Conservation (phyloP, 2,888 invertebrate species). For the Microplitis deprimator region DNA sequence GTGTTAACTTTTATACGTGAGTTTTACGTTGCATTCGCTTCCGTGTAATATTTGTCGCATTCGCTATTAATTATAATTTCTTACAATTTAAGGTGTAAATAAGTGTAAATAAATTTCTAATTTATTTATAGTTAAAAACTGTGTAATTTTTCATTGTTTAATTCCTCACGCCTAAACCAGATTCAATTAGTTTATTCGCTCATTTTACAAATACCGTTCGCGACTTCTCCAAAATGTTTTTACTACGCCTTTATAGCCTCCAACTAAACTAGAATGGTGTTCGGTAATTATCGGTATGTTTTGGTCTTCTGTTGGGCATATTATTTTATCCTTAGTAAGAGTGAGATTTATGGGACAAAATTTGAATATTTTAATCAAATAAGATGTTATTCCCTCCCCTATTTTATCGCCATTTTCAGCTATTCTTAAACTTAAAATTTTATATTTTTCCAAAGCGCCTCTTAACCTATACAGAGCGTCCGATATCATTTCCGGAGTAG, state of each 20-base stretch:
- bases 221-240: constrained; percentile 46
- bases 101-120: no score
- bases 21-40: no score
- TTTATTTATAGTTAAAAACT: no score
- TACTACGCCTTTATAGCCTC: constrained; percentile 50
- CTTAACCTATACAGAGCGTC: neutral
- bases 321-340: constrained; percentile 23
- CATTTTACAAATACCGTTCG: no score
- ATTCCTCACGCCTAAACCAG: no score
- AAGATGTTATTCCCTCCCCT: neutral
- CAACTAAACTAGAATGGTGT: constrained; percentile 42
- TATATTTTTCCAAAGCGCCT: neutral
- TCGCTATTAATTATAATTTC: no score
- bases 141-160: no score
- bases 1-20: no score
- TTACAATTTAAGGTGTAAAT: no score
- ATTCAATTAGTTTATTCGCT: no score
- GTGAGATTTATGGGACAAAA: constrained; percentile 3
- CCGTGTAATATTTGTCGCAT: no score
- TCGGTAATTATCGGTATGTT: constrained; percentile 36
- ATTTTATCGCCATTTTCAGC: neutral
- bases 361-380: no score
- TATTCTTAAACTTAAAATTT: neutral
- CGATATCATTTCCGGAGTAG: neutral
- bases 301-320: constrained; percentile 6